Base-by-base conservation (phyloP, 2,888 invertebrate species). In the Antheraea assamensis region DNA sequence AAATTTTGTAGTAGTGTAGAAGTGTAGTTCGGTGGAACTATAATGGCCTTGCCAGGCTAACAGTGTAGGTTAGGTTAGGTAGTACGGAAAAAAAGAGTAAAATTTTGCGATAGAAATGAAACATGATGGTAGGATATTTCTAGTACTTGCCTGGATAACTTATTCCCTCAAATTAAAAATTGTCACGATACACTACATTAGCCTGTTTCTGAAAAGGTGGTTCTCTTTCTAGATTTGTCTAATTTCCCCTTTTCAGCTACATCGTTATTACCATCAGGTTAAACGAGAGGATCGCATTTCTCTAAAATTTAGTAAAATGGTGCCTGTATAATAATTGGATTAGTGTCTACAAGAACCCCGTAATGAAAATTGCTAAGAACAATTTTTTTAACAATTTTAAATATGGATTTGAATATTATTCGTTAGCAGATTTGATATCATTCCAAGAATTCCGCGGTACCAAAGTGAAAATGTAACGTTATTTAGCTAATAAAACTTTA, bases 401-500 rank as follows among this genome's bases (percentile, higher is more conserved):
- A 64, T 27, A 15, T 30, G 61, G 3, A 30, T 17, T 8, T 58
- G 2, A 15, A 4, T 61, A 24, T 27, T 30, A 27, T 17, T 17
- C 30, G 17, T n/a, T 30, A 17, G 17, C n/a, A 68, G 35, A 21
- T 35, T 35, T 19, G 31, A 66, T 66, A 42, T 31, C 21, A 31
- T 66, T 35, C n/a, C 17, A 66, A 31, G 7, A 35, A 66, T 8
- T 21, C 31, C 13, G 21, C 35, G 35, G n/a, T n/a, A 19, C 8
- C n/a, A 21, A 31, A 66, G 21, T 31, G 66, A 35, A 66, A 66
- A 66, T 66, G 35, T 31, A 21, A n/a, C 35, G 35, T 68, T 68
- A 68, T 35, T 68, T 68, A 35, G 68, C 68, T 35, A 68, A 31
- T 35, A 68, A 68, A 68, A 68, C 68, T 68, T 64, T 64, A 30